Evolutionary conservation across 2,888 invertebrate species (phyloP).

Genomic region (Heliconius hortense): DNA sequence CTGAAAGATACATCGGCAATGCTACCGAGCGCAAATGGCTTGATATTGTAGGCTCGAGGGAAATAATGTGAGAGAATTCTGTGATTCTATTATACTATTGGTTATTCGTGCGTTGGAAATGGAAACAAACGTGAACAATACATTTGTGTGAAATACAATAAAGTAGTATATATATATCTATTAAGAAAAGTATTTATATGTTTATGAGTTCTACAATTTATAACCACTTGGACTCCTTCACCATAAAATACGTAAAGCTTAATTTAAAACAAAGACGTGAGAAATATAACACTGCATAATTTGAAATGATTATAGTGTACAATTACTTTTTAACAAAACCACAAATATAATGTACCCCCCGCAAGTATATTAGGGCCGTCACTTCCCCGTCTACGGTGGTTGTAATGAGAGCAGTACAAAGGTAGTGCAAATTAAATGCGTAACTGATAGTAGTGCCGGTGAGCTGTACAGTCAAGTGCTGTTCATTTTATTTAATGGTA

Average conservation of each 20-base stretch:
- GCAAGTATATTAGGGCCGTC: conserved; percentile 16
- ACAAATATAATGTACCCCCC: conserved; percentile 12
- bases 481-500: conserved; percentile 37
- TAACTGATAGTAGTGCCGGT: conserved; percentile 32
- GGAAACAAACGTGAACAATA: conserved; percentile 14
- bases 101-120: conserved; percentile 20
- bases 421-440: conserved; percentile 35
- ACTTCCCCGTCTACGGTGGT: conserved; percentile 22
- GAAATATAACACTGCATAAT: conserved; percentile 22
- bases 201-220: neutral
- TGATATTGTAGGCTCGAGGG: conserved; percentile 36
- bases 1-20: neutral
- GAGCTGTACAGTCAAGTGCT: conserved; percentile 34
- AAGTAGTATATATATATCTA: neutral
- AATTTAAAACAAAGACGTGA: conserved; percentile 16
- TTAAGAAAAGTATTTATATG: neutral
- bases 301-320: conserved; percentile 16
- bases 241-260: neutral
- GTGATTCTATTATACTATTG: conserved; percentile 30
- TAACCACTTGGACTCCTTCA: neutral
- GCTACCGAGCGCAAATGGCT: conserved; percentile 26
- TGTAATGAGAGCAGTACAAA: conserved; percentile 28
- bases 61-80: conserved; percentile 38
- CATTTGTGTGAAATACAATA: neutral
- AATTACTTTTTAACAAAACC: conserved; percentile 19